Evolutionary conservation across 2,888 invertebrate genomes (phyloP), one percentile per base, ranked within the genome.

Genomic region (Brenthis daphne): DNA sequence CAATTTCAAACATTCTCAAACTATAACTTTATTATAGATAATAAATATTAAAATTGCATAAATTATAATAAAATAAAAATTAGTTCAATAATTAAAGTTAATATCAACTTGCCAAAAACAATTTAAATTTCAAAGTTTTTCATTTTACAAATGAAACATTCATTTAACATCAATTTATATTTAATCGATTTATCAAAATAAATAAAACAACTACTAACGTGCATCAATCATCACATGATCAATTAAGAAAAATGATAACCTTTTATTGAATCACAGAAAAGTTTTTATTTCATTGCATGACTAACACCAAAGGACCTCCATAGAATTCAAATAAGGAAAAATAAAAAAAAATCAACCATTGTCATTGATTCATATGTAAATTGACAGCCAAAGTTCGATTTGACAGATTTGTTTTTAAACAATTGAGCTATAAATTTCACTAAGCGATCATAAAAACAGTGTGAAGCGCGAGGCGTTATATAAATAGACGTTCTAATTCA

Each of bases 401-500:
- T 71, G 69, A 64, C 68, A 63, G 50, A 11, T 67, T 20, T 57
- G 29, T 63, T 60, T 53, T 61, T 56, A 57, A 69, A 73, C 73
- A 73, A 73, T 72, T 16, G 58, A 56, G 16, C 65, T 50, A 73
- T 74, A 74, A 74, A 73, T 73, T 68, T 60, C 29, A 57, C 55
- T 72, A 68, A 68, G 68, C 71, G 72, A 61, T 72, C 68, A 71
- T 72, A 70, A 72, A 73, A 57, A 68, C 57, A 65, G 67, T 67
- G 61, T 67, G 69, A 72, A 70, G 63, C 60, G 68, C 65, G 72
- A 73, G 71, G 63, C 64, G 64, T 58, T 64, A 58, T 75, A 75
- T 73, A 74, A 71, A 73, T 74, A 74, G 69, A 60, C 67, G 69
- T 37, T 74, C 75, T 74, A 74, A 74, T 73, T 75, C 71, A 65